These are phyloP conservation scores for Drosophila cracens DNA, from an alignment of 2,888 invertebrate species.

Conservation along the genomic window DNA sequence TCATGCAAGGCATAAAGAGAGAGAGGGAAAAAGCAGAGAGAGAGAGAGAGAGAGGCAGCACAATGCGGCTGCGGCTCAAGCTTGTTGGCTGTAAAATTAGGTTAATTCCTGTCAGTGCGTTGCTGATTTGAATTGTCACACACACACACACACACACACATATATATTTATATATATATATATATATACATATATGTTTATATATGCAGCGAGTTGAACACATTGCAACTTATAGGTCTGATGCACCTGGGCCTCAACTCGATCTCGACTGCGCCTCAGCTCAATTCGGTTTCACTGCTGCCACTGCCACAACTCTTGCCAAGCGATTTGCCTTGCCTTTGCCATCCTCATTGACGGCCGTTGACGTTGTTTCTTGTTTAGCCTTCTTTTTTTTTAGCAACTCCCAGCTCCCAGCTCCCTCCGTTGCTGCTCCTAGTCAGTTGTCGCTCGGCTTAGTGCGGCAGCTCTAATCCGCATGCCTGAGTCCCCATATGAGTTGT, in stretches of 20 bases:
- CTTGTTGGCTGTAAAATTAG: constrained; percentile 79
- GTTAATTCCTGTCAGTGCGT: constrained; percentile 81
- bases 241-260: constrained; percentile 49
- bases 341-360: constrained; percentile 63
- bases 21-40: background rate
- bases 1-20: constrained; percentile 48
- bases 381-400: background rate
- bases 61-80: constrained; percentile 41
- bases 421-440: background rate
- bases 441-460: constrained; percentile 41
- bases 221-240: constrained; percentile 7
- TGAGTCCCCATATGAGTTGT: constrained; percentile 38
- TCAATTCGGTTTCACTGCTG: constrained; percentile 19
- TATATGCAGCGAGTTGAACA: constrained; percentile 10
- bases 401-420: background rate
- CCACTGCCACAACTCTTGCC: constrained; percentile 40
- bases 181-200: background rate
- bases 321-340: constrained; percentile 66
- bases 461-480: constrained; percentile 52
- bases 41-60: background rate
- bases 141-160: constrained; percentile 29
- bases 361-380: constrained; percentile 53
- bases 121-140: constrained; percentile 79
- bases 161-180: background rate
- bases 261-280: constrained; percentile 6